Percentiles rank a stretch among this genome's conserved stretches.
Evolutionary conservation across 2,797 vertebrate species (phyloP).

Genomic region (Periparus ater): DNA sequence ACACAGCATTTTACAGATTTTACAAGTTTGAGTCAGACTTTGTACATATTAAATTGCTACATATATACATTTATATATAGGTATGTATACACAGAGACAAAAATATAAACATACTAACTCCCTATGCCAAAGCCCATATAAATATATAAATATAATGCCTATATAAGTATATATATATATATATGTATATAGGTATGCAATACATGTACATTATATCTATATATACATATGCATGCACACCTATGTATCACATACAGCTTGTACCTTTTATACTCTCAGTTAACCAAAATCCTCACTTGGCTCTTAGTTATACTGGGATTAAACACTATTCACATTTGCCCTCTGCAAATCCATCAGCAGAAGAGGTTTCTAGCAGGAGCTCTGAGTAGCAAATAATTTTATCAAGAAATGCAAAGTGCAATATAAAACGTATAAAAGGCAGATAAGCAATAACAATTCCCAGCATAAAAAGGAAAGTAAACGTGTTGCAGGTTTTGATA

Average conservation of each 20-base stretch:
- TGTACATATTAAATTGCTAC: neutral
- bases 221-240: neutral
- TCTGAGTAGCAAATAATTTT: slow-evolving; percentile 68
- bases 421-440: slow-evolving; percentile 62
- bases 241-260: neutral
- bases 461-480: slow-evolving; percentile 68
- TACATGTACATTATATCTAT: neutral
- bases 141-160: neutral
- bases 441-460: slow-evolving; percentile 56
- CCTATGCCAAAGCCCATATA: neutral
- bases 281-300: neutral
- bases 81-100: neutral
- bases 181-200: neutral
- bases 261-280: neutral
- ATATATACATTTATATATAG: neutral
- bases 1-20: neutral
- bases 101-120: neutral
- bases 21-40: neutral
- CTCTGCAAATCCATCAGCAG: slow-evolving; percentile 45
- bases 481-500: slow-evolving; percentile 65
- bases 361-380: slow-evolving; percentile 67
- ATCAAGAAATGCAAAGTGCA: slow-evolving; percentile 60
- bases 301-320: neutral
- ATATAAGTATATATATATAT: neutral
- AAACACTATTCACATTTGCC: neutral